phyloP scores from a whole-genome alignment of 2,113 vertebrate species.

The Siphamia tubifer region DNA sequence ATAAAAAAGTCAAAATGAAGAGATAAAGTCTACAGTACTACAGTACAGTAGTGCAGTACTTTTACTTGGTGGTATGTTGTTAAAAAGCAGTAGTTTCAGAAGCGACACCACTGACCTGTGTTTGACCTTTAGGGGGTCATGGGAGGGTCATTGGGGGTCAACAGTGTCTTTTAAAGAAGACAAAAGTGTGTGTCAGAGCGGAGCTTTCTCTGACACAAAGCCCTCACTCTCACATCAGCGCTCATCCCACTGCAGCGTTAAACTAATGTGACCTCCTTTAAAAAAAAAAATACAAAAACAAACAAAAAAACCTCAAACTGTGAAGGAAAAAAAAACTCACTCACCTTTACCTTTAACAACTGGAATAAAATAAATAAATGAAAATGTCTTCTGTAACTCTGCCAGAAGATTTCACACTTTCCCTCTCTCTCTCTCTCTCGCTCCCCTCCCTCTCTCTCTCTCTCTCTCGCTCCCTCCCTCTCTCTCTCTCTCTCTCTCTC shows the following conservation, averaged over 20 bases:
- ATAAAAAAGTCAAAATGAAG: too few relatives aligned
- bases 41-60: too few relatives aligned
- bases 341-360: constrained; percentile 59
- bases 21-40: too few relatives aligned
- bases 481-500: constrained; percentile 4
- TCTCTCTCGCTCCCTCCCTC: neutral
- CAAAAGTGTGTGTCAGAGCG: constrained; percentile 59
- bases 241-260: constrained; percentile 52
- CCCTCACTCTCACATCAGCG: constrained; percentile 44
- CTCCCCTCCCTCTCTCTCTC: constrained; percentile 5
- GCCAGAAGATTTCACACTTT: constrained; percentile 42
- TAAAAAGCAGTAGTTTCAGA: too few relatives aligned
- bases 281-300: too few relatives aligned
- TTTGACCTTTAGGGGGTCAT: constrained; percentile 70
- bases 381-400: constrained; percentile 49
- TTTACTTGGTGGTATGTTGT: too few relatives aligned
- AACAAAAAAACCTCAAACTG: too few relatives aligned
- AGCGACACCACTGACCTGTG: constrained; percentile 66
- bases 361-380: constrained; percentile 60
- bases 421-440: neutral
- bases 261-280: constrained; percentile 67
- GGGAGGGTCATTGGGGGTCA: too few relatives aligned
- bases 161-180: constrained; percentile 63
- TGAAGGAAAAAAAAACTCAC: constrained; percentile 35
- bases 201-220: constrained; percentile 68